Percentiles rank a stretch among this genome's conserved stretches.
Conservation (phyloP, 2,113 vertebrate genomes). For the Siphamia tubifer region DNA sequence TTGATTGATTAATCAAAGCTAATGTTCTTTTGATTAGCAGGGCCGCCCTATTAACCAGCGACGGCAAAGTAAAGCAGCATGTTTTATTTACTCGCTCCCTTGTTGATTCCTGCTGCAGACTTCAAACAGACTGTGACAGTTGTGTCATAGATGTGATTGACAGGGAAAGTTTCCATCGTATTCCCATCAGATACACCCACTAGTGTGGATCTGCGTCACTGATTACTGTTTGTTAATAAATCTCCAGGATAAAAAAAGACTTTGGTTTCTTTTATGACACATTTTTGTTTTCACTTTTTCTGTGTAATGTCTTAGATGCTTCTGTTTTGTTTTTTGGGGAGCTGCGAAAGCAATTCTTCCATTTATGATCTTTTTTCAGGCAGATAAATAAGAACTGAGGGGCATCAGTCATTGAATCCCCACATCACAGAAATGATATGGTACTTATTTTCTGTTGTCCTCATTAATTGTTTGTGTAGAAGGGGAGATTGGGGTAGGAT, state of each 20-base stretch:
- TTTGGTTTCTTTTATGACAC: slow-evolving; percentile 32
- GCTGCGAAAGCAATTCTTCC: too few species aligned
- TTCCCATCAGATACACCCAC: slow-evolving; percentile 8
- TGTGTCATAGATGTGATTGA: slow-evolving; percentile 61
- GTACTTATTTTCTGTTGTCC: too few species aligned
- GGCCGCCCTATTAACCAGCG: slow-evolving; percentile 51
- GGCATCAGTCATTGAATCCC: too few species aligned
- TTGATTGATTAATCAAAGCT: slow-evolving; percentile 78
- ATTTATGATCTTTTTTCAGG: too few species aligned
- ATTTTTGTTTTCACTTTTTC: slow-evolving; percentile 17
- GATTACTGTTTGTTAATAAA: slow-evolving; percentile 48
- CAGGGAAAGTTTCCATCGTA: slow-evolving; percentile 35
- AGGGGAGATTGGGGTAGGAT: too few species aligned
- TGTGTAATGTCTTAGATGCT: too few species aligned
- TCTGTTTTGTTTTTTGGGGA: background rate
- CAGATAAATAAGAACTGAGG: too few species aligned
- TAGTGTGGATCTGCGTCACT: slow-evolving; percentile 50
- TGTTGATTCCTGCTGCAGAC: slow-evolving; percentile 25
- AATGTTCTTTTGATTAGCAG: slow-evolving; percentile 72
- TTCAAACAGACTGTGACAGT: slow-evolving; percentile 64
- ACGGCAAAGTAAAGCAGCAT: slow-evolving; percentile 44
- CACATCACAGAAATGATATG: too few species aligned
- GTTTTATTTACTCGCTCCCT: slow-evolving; percentile 70
- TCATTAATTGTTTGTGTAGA: too few species aligned
- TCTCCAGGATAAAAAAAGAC: slow-evolving; percentile 9